Evolutionary conservation across 2,797 vertebrate genomes (phyloP), one percentile per base, ranked within the genome.

Genomic region (Borostomias antarcticus): DNA sequence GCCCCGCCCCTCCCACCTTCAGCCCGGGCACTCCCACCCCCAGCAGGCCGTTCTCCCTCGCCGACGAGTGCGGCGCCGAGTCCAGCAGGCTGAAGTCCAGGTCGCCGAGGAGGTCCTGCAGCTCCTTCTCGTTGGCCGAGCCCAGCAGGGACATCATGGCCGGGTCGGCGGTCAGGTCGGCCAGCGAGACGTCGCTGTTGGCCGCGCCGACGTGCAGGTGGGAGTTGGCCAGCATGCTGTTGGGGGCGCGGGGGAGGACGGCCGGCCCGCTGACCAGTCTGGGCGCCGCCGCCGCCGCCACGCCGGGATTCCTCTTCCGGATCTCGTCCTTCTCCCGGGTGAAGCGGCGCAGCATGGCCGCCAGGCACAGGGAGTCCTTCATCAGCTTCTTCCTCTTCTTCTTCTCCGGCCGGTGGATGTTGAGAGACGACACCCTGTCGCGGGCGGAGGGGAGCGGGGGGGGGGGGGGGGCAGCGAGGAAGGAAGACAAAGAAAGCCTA

Each of bases 321-420:
- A 96, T 85, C 58, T 95, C 95, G 85, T 98, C 95, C 83, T 99
- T 98, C 85, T 99, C 96, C 64, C 93, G 94, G 35, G 95, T 94
- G 90, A 98, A 98, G 80, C 96, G 96, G 54, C 92, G 89, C 57
- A 99, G 91, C 96, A 99, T 98, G 81, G 96, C 96, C 53, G 96
- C 95, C 79, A 98, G 82, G 69, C 94, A 95, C 57, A 96, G 86
- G 0, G 96, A 96, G 83, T 98, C 95, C 86, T 97, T 98, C 87
- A 96, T 96, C 52, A 96, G 76, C 73, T 95, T 97, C 90, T 97
- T 99, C 76, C 95, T 94, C 92, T 96, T 98, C 86, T 93, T 93
- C 88, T 98, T 98, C 85, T 98, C 96, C 4, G 95, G 95, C 45
- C 95, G 95, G 61, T 86, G 89, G 63, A 85, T 65, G 75, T 62